A percentile compares a stretch with the other conserved stretches of the same genome.
phyloP scores from a whole-genome alignment of 2,888 invertebrate species.

The Hermodice carunculata region DNA sequence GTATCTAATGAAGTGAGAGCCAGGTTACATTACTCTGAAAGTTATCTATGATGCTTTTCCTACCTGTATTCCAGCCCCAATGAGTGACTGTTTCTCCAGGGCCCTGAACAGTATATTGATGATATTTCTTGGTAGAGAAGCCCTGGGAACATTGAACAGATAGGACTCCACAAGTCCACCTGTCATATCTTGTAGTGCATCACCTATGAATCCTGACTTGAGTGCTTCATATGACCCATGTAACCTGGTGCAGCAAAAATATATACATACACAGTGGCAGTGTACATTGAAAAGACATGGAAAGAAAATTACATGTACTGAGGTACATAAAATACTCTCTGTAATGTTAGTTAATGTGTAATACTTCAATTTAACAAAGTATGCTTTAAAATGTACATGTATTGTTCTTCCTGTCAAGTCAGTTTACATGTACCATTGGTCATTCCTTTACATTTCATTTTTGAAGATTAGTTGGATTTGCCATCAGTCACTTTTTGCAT shows the following conservation, averaged over 20 bases:
- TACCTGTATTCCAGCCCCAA: slow-evolving; percentile 41
- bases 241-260: slow-evolving; percentile 48
- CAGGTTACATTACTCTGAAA: slow-evolving; percentile 65
- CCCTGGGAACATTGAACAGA: slow-evolving; percentile 44
- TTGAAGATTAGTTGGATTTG: too few species aligned
- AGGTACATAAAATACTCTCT: too few species aligned
- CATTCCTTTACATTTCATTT: too few species aligned
- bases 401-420: too few species aligned
- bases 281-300: too few species aligned
- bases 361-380: too few species aligned
- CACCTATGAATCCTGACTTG: slow-evolving; percentile 55
- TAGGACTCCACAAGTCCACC: slow-evolving; percentile 64
- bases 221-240: slow-evolving; percentile 67
- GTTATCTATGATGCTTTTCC: slow-evolving; percentile 49
- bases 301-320: too few species aligned
- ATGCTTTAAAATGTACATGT: too few species aligned
- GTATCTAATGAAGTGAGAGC: slow-evolving; percentile 83
- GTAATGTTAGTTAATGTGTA: too few species aligned
- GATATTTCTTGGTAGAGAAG: slow-evolving; percentile 54
- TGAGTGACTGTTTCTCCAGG: slow-evolving; percentile 59
- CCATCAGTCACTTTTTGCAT: too few species aligned
- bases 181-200: slow-evolving; percentile 61
- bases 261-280: too few species aligned
- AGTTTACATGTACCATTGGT: too few species aligned
- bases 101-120: slow-evolving; percentile 63